A percentile compares a stretch with the other conserved stretches of the same genome.
Conservation (phyloP, 2,113 vertebrate genomes). For the Heloderma charlesbogerti region DNA sequence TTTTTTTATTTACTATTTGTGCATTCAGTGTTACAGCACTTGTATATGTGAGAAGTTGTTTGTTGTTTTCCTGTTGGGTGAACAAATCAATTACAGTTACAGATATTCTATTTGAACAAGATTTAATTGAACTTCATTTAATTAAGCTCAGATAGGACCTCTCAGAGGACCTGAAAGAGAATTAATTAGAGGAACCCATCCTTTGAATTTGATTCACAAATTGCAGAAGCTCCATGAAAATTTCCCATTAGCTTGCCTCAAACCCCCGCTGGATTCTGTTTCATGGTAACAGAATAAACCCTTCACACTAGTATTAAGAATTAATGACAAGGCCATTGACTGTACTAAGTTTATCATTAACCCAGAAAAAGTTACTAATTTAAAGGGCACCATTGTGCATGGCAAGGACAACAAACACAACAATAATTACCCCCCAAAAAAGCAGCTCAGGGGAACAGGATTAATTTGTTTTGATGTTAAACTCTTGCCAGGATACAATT, state of each 20-base stretch:
- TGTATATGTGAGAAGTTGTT: not conserved
- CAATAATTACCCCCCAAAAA: no score
- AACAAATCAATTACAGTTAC: slow-evolving; percentile 17
- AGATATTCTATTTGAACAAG: not conserved
- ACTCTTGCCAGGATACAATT: not conserved
- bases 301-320: not conserved
- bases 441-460: not conserved
- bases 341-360: slow-evolving; percentile 18
- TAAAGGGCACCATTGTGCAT: not conserved
- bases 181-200: not conserved
- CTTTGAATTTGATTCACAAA: slow-evolving; percentile 1
- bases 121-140: slow-evolving; percentile 22
- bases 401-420: not conserved
- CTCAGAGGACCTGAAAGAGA: not conserved
- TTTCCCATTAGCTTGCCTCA: not conserved
- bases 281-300: not conserved
- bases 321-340: not conserved
- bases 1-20: not conserved
- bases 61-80: not conserved
- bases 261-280: not conserved
- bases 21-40: not conserved
- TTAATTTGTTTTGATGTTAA: not conserved
- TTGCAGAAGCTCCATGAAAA: not conserved
- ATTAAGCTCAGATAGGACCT: not conserved
- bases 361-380: slow-evolving; percentile 25